Base-by-base conservation (phyloP, 2,888 invertebrate species). In the Poecilus cupreus region DNA sequence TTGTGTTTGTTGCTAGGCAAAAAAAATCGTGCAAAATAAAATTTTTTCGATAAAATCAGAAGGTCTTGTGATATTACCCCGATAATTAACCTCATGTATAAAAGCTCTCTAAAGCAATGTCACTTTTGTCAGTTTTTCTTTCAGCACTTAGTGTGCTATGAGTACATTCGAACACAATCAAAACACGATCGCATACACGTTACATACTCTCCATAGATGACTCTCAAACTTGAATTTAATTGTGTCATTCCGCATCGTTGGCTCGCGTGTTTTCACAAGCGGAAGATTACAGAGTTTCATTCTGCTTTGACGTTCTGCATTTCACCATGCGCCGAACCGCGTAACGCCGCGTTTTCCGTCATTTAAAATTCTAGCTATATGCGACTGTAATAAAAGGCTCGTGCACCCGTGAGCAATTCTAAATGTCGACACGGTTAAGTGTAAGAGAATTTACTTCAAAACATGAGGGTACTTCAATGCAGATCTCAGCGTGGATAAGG, bases 221-320 rank as follows among this genome's bases (percentile, higher is more conserved):
- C 32, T 32, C 32, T 32, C 32, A 32, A 8, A 32, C 32, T 1
- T 3, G 32, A 54, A 54, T 54, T 54, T 54, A 54, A 54, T 54
- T 54, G 54, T 20, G 54, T 20, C 20, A 54, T 54, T 54, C 8
- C 54, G 22, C 20, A 20, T 54, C 54, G 54, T 18, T 54, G 20
- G 54, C 1, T 22, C 5, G 32, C 32, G 32, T 54, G 54, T 54
- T 54, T 54, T 54, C 54, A 54, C 54, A 54, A 18, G 49, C 49
- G 20, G 54, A 20, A 54, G 54, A 22, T 54, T 54, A 54, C 54
- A 54, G 54, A 20, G 54, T 8, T 54, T 54, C 51, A 54, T 54
- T 54, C 54, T 54, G 54, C 54, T 54, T 54, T 54, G 54, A 54
- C 54, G 54, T 54, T 54, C 18, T 54, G 54, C 54, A 54, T 20